These are phyloP conservation scores for Pungitius pungitius DNA, from an alignment of 2,113 vertebrate species.

Conservation along the genomic window DNA sequence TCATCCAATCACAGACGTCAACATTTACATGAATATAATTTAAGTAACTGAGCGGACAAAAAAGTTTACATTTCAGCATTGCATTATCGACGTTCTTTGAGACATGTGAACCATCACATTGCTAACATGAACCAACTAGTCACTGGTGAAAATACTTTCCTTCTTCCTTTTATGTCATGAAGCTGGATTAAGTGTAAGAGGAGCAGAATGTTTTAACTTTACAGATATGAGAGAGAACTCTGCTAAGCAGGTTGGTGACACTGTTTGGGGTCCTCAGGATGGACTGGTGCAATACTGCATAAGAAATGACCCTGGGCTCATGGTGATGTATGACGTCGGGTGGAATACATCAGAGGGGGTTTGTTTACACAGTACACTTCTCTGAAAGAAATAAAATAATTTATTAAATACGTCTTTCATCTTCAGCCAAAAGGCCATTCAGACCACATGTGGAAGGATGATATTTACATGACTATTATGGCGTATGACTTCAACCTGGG, in stretches of 20 bases:
- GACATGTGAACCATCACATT: not conserved
- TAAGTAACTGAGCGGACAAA: constrained; percentile 34
- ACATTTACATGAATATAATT: constrained; percentile 27
- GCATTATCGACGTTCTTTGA: constrained; percentile 6
- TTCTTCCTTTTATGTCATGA: not conserved
- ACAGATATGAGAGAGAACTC: not conserved
- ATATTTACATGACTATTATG: not conserved
- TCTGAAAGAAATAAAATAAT: constrained; percentile 24
- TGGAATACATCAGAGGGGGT: not conserved
- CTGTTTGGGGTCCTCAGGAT: not conserved
- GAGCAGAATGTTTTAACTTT: not conserved
- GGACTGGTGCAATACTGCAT: not conserved
- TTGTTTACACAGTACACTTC: not conserved
- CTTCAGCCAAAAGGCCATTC: not conserved
- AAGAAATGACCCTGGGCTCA: not conserved
- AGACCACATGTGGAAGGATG: not conserved
- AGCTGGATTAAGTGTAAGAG: not conserved
- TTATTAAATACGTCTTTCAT: not conserved
- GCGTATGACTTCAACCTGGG: not conserved
- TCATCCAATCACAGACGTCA: constrained; percentile 10
- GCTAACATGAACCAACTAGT: not conserved
- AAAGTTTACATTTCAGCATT: constrained; percentile 11
- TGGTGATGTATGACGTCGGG: not conserved
- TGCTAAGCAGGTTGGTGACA: not conserved
- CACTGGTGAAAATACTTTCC: not conserved